Evolutionary conservation across 2,797 vertebrate genomes (phyloP), one percentile per base, ranked within the genome.

Genomic region (Lates japonicus): DNA sequence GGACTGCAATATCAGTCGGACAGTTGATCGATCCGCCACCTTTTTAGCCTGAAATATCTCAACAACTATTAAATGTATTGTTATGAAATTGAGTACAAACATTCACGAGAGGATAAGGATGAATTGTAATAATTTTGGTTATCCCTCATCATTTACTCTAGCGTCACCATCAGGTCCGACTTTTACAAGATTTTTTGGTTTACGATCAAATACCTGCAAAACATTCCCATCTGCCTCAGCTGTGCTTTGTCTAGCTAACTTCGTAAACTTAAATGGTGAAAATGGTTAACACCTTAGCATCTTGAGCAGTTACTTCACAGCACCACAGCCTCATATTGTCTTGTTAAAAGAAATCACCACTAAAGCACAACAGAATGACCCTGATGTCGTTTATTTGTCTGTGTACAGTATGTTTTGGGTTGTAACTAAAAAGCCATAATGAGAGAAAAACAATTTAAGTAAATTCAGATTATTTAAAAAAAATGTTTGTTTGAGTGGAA

Each of bases 331-430:
- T 42, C 41, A 3, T 3, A 42, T 5, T 1, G 39, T 8, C 3
- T 10, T 33, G 3, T 49, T 37, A 25, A 58, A 62, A 84, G 25
- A 79, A 84, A 86, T 85, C 42, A 80, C 61, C 55, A 81, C 64
- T 61, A 74, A 67, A 63, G 70, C 67, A 85, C 74, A 87, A 74
- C 59, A 80, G 13, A 4, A 35, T 70, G 63, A 86, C 80, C 87
- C 90, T 88, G 80, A 90, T 90, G 87, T 65, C 39, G 70, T 92
- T 93, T 93, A 93, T 92, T 93, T 74, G 74, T 87, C 71, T 75
- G 69, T 82, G 71, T 88, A 91, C 80, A 82, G 39, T 80, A 73
- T 62, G 63, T 65, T 81, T 62, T 48, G 49, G 70, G 62, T 61
- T 70, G 31, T 35, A 76, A 78, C 51, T 86, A 55, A 61, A 87